A percentile compares a stretch with the other conserved stretches of the same genome.
These are phyloP conservation scores for Panulirus ornatus DNA, from an alignment of 1,140 invertebrate species.

Conservation along the genomic window DNA sequence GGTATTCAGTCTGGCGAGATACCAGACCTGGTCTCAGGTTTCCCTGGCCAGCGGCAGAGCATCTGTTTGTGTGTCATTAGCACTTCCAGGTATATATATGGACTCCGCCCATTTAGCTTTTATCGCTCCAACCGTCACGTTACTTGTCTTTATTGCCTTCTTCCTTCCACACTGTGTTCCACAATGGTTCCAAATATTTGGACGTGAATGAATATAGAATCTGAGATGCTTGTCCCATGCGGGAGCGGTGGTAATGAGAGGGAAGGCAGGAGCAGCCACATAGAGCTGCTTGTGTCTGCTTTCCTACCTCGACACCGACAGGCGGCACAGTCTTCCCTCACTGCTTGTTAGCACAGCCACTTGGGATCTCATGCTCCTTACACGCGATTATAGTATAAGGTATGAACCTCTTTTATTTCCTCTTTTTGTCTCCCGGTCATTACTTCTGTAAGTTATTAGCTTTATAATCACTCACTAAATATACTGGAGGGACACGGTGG, in stretches of 20 bases:
- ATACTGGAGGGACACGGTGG: no score
- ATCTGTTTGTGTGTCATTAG: conserved; percentile 27
- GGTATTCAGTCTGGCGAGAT: neutral
- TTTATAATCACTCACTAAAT: neutral
- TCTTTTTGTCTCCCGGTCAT: neutral
- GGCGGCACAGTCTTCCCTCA: conserved; percentile 15
- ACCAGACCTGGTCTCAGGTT: neutral
- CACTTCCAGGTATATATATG: conserved; percentile 23
- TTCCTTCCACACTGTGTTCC: neutral
- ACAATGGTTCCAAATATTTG: no score
- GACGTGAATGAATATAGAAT: conserved; percentile 21
- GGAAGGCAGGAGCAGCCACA: neutral
- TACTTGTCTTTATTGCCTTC: conserved; percentile 26
- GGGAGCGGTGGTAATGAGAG: conserved; percentile 7
- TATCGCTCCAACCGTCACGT: neutral
- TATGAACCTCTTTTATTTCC: neutral
- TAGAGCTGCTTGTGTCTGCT: no score
- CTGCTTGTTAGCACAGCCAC: conserved; percentile 27
- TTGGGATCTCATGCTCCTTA: conserved; percentile 11
- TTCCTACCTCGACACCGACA: neutral
- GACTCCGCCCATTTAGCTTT: neutral
- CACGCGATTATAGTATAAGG: neutral
- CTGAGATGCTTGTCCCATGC: conserved; percentile 21
- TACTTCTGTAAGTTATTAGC: neutral
- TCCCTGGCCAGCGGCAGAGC: neutral